A percentile compares a stretch with the other conserved stretches of the same genome.
These are phyloP conservation scores for Corydoras sp. DNA, from an alignment of 2,113 vertebrate genomes.

Conservation along the genomic window DNA sequence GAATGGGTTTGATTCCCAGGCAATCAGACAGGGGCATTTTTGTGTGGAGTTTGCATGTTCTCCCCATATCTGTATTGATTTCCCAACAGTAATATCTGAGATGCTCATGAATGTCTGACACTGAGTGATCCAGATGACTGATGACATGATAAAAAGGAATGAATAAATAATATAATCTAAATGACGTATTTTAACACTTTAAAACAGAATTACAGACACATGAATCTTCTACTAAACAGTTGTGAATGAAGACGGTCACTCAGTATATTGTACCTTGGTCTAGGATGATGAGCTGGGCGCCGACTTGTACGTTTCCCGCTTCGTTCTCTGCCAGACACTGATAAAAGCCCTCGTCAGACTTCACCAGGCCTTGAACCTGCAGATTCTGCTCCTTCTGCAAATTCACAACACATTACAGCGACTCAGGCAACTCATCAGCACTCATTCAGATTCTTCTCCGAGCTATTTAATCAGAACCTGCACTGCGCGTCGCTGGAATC, in stretches of 20 bases:
- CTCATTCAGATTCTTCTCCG: background rate
- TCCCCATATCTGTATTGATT: too few relatives aligned
- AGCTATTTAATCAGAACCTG: background rate
- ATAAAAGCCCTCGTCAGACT: conserved; percentile 97
- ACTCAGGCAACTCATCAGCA: background rate
- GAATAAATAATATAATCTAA: too few relatives aligned
- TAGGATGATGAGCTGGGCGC: conserved; percentile 92
- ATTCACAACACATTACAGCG: background rate
- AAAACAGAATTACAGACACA: too few relatives aligned
- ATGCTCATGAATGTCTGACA: too few relatives aligned
- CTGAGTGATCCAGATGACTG: too few relatives aligned
- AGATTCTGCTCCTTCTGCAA: conserved; percentile 92
- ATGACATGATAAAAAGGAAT: too few relatives aligned
- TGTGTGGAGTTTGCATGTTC: too few relatives aligned
- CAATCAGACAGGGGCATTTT: too few relatives aligned
- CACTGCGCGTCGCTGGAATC: background rate
- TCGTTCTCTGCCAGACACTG: conserved; percentile 97
- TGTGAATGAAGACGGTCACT: too few relatives aligned
- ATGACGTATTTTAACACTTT: too few relatives aligned
- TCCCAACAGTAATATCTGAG: too few relatives aligned
- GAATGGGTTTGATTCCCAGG: too few relatives aligned
- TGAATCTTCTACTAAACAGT: background rate
- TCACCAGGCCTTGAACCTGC: conserved; percentile 93
- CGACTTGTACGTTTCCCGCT: conserved; percentile 85
- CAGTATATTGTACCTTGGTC: conserved; percentile 81